Base-by-base conservation (phyloP, 2,113 vertebrate genomes). In the Micronisus gabar region DNA sequence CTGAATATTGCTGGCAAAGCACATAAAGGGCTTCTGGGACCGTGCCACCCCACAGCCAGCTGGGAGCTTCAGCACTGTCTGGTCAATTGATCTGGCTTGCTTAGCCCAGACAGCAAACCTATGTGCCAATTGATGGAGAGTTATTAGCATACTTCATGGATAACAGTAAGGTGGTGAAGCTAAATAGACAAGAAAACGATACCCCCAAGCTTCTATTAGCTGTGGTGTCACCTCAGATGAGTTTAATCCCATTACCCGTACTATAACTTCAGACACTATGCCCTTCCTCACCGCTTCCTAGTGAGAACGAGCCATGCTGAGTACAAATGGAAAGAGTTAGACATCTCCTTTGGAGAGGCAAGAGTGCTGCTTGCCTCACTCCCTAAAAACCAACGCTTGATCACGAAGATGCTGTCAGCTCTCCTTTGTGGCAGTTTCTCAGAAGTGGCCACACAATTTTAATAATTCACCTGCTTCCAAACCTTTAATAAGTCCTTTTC, bases 301-400 rank as follows among this genome's bases (percentile, higher is more conserved):
- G 53, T 2, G 6, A 59, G 34, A 10, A 21, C 15, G 11, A 50
- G 47, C 29, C 5, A 0, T 25, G 55, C 55, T 4, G 12, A 21
- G 38, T 5, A 41, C 30, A 18, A 63, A 50, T 1, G 11, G 48
- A n/a, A 67, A 50, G 4, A 38, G 13, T 19, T 10, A 23, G 30
- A 59, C 10, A 34, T 26, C 53, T 83, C 43, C 62, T 70, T 30
- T 3, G 1, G 25, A 27, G 18, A 61, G 25, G 32, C 19, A 43
- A 11, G 27, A 61, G 10, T 7, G 7, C 29, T 45, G 15, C 68
- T 62, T 29, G 21, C n/a, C 52, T 23, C 13, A 19, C 79, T 66
- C 34, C 76, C 26, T 15, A 21, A 47, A 93, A 62, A n/a, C 10
- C 38, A 72, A 8, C 0, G 0, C 22, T 10, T 34, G 19, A 20